Base-by-base conservation (phyloP, 2,113 vertebrate genomes). In the Periophthalmus modestus region DNA sequence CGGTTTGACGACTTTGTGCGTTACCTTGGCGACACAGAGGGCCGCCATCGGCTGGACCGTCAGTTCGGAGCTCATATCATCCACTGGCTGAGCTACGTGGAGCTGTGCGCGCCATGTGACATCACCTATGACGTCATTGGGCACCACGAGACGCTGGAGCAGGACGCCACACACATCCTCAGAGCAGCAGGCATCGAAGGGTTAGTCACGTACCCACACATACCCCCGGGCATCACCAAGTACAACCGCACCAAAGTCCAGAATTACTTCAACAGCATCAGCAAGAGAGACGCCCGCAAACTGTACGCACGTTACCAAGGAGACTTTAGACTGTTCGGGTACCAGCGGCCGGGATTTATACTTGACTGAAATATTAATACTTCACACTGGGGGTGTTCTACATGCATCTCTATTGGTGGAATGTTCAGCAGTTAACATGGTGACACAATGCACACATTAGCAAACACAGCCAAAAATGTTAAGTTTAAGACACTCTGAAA, bases 1-100 rank as follows among this genome's bases (percentile, higher is more conserved):
- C 96, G 95, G 79, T 99, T 99, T 11, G 96, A 98, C 81, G 98
- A 99, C 78, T 99, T 99, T 48, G 95, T 99, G 54, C 97, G 98
- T 19, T 99, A 99, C 63, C 71, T 99, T 74, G 97, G 97, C 0
- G 97, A 99, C 16, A 13, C 24, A 0, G 94, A 95, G 0, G 97
- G 96, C 39, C 95, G 94, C 21, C 94, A 92, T 0, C 94, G 93
- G 78, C 85, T 97, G 75, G 97, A 99, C 80, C 86, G 94, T 16
- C 95, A 97, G 90, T 98, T 99, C 21, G 97, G 97, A 0, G 95
- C 97, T 70, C 95, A 96, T 89, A 94, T 99, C 59, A 99, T 99
- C 79, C 98, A 99, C 83, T 99, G 98, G 98, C 91, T 96, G 74
- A 98, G 96, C 0, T 99, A 97, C 0, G 93, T 95, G 0, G 96